Percentiles rank a stretch among this genome's conserved stretches.
phyloP scores from a whole-genome alignment of 2,797 vertebrate species.

The Naso thynnoides region DNA sequence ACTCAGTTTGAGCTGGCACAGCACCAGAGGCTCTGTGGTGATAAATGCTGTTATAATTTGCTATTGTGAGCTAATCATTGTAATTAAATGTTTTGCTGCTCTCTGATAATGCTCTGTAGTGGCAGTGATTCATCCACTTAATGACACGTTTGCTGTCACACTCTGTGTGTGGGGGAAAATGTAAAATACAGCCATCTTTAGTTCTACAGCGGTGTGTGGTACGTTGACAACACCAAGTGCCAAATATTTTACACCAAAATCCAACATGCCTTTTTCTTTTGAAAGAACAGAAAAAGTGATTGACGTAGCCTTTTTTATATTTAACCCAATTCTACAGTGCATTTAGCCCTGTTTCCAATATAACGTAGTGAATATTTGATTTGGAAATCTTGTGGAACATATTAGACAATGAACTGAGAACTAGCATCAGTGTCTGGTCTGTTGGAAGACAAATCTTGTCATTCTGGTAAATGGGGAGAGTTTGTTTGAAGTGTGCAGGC shows the following conservation, averaged over 20 bases:
- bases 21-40: background rate
- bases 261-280: background rate
- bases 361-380: background rate
- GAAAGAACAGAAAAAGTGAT: background rate
- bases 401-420: background rate
- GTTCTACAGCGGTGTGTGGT: background rate
- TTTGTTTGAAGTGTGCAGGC: too few relatives aligned
- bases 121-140: background rate
- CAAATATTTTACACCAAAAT: background rate
- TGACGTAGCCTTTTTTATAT: background rate
- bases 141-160: background rate
- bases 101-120: background rate
- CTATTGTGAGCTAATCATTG: background rate
- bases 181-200: background rate
- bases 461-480: too few relatives aligned
- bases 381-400: too few relatives aligned
- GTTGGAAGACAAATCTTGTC: background rate
- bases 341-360: background rate
- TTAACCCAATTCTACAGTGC: background rate
- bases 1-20: slow-evolving; percentile 9
- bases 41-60: background rate
- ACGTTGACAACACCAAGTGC: background rate
- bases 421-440: background rate
- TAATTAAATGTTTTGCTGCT: background rate
- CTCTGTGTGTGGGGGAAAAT: background rate